These are phyloP conservation scores for Percopsis omiscomaycus DNA, from an alignment of 2,797 vertebrate genomes.

Conservation along the genomic window DNA sequence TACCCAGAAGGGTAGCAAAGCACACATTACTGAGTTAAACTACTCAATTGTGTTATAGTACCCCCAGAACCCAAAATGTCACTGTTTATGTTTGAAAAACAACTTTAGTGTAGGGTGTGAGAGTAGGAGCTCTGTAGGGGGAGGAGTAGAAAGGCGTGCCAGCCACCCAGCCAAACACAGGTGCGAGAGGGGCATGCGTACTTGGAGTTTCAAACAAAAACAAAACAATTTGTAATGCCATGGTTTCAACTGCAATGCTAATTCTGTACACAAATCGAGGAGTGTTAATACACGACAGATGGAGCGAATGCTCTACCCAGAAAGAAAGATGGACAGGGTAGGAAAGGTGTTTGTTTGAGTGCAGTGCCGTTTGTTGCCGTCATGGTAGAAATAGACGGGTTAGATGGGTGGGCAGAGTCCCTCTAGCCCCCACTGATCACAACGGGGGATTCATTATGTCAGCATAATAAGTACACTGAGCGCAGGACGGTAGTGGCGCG, in stretches of 20 bases:
- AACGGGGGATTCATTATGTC: constrained; percentile 88
- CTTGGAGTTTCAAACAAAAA: too few species aligned
- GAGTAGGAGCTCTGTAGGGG: constrained; percentile 57
- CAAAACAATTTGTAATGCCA: too few species aligned
- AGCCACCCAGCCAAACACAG: too few species aligned
- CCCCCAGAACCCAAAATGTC: too few species aligned
- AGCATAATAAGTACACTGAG: constrained; percentile 85
- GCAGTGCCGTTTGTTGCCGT: constrained; percentile 38
- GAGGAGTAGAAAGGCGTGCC: neutral
- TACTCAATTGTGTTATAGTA: too few species aligned
- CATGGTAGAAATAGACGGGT: constrained; percentile 70
- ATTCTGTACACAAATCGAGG: neutral
- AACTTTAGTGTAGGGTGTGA: constrained; percentile 35
- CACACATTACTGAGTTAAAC: too few species aligned
- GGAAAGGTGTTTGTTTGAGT: neutral
- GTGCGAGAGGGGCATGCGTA: too few species aligned
- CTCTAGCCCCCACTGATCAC: constrained; percentile 84
- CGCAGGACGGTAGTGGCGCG: constrained; percentile 64
- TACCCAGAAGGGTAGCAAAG: neutral
- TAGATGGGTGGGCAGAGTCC: constrained; percentile 80
- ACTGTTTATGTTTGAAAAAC: too few species aligned
- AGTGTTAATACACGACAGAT: neutral
- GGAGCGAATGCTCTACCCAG: too few species aligned
- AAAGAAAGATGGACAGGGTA: neutral
- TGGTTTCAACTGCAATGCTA: too few species aligned